These are phyloP conservation scores for Gadopsis bispinosus DNA, from an alignment of 2,797 vertebrate genomes.

Conservation along the genomic window DNA sequence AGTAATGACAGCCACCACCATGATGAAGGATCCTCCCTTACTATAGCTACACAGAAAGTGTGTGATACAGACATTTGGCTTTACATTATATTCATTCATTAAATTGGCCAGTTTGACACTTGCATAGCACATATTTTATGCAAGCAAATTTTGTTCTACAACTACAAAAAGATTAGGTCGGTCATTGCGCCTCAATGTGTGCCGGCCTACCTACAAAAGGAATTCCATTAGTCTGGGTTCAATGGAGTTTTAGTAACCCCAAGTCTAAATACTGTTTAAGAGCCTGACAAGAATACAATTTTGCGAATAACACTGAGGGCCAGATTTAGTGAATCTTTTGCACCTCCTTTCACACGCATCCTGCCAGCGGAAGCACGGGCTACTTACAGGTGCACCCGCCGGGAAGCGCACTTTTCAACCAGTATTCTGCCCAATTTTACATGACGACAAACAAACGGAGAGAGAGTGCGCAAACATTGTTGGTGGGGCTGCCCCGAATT, in stretches of 20 bases:
- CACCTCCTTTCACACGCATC: not conserved
- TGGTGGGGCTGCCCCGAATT: not conserved
- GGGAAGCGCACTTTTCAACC: not conserved
- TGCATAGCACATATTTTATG: not conserved
- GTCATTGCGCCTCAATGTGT: slow-evolving; percentile 28
- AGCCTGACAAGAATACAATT: slow-evolving; percentile 5
- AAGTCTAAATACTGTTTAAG: slow-evolving; percentile 18
- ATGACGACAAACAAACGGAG: not conserved
- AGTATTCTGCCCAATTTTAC: not conserved
- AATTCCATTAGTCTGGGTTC: slow-evolving; percentile 36
- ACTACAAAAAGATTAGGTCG: slow-evolving; percentile 7
- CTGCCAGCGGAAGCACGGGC: not conserved
- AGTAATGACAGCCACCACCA: not conserved
- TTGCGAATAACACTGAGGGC: not conserved
- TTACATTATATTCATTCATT: not conserved
- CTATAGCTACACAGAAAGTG: not conserved
- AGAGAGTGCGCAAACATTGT: not conserved
- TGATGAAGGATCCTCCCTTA: not conserved
- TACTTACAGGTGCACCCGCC: slow-evolving; percentile 1
- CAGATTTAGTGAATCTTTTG: slow-evolving; percentile 1
- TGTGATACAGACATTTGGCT: not conserved
- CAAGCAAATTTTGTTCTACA: not conserved
- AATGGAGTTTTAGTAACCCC: slow-evolving; percentile 12
- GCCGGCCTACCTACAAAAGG: not conserved
- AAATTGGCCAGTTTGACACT: not conserved